Percentiles rank a stretch among this genome's conserved stretches.
phyloP scores from a whole-genome alignment of 2,113 vertebrate genomes.

The Oncorhynchus keta region DNA sequence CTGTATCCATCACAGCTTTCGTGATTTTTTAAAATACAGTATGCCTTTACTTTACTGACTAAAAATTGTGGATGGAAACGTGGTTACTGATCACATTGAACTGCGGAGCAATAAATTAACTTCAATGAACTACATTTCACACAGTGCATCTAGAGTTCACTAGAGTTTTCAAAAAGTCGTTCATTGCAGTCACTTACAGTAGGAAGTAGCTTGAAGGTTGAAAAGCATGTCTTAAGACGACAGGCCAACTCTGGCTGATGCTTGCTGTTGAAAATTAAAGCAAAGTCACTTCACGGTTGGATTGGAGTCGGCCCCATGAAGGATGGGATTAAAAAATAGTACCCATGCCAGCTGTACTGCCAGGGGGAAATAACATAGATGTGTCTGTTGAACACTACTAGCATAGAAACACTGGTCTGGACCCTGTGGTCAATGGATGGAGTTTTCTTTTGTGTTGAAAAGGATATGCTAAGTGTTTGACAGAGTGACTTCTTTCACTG shows the following conservation, averaged over 20 bases:
- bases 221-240: not conserved
- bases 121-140: not conserved
- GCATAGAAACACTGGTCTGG: not conserved
- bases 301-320: slow-evolving; percentile 10
- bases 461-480: not conserved
- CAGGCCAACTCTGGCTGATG: slow-evolving; percentile 2
- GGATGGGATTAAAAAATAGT: slow-evolving; percentile 24
- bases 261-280: slow-evolving; percentile 18
- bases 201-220: not conserved
- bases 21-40: too few species aligned
- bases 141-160: not conserved
- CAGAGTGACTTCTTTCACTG: not conserved
- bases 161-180: not conserved
- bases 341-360: slow-evolving; percentile 13
- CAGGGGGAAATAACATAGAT: slow-evolving; percentile 19
- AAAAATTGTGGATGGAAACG: too few species aligned
- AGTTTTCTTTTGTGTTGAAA: too few species aligned
- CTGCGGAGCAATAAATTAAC: too few species aligned
- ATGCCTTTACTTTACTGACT: too few species aligned
- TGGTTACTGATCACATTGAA: too few species aligned
- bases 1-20: too few species aligned
- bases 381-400: not conserved
- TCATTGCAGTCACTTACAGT: not conserved
- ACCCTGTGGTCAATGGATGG: not conserved
- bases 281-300: not conserved